A percentile compares a stretch with the other conserved stretches of the same genome.
phyloP scores from a whole-genome alignment of 2,797 vertebrate species.

The Neosilurus mollespiculum region DNA sequence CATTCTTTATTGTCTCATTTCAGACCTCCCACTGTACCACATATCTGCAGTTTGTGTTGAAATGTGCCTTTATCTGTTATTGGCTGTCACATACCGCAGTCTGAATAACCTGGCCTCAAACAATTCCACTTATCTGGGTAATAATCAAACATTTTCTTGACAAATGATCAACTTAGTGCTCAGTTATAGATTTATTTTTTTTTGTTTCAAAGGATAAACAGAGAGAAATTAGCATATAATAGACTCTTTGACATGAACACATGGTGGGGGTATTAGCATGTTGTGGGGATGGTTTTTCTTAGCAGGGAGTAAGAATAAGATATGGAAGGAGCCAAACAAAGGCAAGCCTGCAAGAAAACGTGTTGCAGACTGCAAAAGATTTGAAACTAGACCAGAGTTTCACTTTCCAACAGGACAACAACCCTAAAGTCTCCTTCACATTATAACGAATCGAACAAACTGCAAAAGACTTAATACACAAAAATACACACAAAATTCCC shows the following conservation, averaged over 20 bases:
- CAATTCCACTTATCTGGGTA: background rate
- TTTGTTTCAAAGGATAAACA: background rate
- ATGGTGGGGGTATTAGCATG: background rate
- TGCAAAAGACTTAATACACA: no score
- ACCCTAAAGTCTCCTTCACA: background rate
- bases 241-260: background rate
- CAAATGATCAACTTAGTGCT: background rate
- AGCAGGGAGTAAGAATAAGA: background rate
- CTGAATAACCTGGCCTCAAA: background rate
- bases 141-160: background rate
- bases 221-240: background rate
- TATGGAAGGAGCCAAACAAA: background rate
- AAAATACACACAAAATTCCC: no score
- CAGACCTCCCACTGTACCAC: background rate
- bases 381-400: background rate
- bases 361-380: background rate
- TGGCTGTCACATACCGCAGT: background rate
- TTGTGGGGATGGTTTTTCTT: background rate
- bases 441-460: no score
- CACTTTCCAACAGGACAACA: background rate
- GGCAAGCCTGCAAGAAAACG: background rate
- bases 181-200: background rate
- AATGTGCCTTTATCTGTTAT: background rate
- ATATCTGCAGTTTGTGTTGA: background rate
- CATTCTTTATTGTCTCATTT: background rate